Base-by-base conservation (phyloP, 1,140 invertebrate genomes). In the Babylonia areolata region DNA sequence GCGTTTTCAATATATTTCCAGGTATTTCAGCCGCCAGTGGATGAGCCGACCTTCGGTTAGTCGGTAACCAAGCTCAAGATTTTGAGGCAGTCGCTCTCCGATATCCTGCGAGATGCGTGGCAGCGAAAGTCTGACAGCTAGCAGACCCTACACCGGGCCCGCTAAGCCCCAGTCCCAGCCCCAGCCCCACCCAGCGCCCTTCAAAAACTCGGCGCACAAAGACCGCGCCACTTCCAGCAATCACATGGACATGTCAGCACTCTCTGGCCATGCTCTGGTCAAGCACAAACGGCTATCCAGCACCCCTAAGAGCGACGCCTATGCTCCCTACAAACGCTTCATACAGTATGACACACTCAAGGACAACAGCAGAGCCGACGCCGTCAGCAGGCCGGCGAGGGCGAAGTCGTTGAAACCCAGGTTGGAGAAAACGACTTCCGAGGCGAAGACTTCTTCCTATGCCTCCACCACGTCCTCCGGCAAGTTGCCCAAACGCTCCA, bases 281-380 rank as follows among this genome's bases (percentile, higher is more conserved):
- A 80, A 80, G 33, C 42, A 80, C 78, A n/a, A 23, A 15, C 40
- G 46, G 9, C 28, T 64, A 11, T 64, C 58, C 58, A n/a, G 58
- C 58, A 64, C 58, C 2, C n/a, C 82, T 12, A 42, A 9, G 20
- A 84, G 28, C n/a, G 69, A 84, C 37, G 37, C 20, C 39, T 37
- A 39, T 5, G 33, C 46, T 1, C 37, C 82, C 69, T 84, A 73
- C 69, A 73, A 35, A 42, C 82, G 82, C 15, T n/a, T 73, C 39
- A 42, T 84, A 9, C 37, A 84, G 23, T 39, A 46, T 15, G 82
- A 84, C 37, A 40, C 69, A 20, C 2, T 73, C 37, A 73, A 73
- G 37, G 58, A 84, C 15, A 51, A 20, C 58, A 83, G 28, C n/a
- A 64, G 81, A n/a, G 42, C 6, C 15, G 82, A 84, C 23, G 40